Evolutionary conservation across 2,113 vertebrate species (phyloP).

Genomic region (Mobula birostris): DNA sequence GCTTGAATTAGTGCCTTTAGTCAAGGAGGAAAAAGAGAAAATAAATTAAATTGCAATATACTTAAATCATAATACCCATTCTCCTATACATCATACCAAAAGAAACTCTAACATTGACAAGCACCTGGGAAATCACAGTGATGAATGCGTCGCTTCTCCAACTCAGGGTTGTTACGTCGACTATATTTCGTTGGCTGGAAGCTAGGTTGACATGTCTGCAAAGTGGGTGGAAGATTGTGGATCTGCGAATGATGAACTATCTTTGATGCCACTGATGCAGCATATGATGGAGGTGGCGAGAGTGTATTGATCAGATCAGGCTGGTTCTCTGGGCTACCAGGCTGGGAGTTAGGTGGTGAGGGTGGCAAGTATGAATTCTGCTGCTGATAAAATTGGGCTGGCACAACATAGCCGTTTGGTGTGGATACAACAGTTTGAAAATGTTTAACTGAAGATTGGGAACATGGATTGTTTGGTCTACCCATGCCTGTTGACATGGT

Average conservation of each 20-base stretch:
- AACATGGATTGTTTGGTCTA: conserved; percentile 39
- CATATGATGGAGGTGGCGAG: conserved; percentile 63
- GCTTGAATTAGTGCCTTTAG: not conserved
- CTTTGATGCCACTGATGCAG: conserved; percentile 59
- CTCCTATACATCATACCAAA: not conserved
- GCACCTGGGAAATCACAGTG: conserved; percentile 73
- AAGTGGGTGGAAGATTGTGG: conserved; percentile 53
- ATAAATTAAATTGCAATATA: not conserved
- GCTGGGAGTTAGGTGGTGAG: conserved; percentile 84
- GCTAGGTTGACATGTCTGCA: conserved; percentile 61
- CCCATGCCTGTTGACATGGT: conserved; percentile 51
- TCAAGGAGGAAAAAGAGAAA: not conserved
- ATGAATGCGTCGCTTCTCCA: conserved; percentile 85
- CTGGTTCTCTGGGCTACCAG: conserved; percentile 74
- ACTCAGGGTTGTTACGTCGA: conserved; percentile 79
- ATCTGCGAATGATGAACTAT: conserved; percentile 51
- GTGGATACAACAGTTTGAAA: conserved; percentile 40
- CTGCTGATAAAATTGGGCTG: conserved; percentile 59
- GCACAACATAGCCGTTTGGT: conserved; percentile 52
- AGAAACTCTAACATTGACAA: not conserved
- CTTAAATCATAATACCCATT: not conserved
- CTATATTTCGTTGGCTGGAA: conserved; percentile 77
- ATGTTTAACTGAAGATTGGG: conserved; percentile 33
- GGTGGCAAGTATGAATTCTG: conserved; percentile 73
- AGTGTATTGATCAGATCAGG: conserved; percentile 61